Evolutionary conservation across 92 coral and sea anemone genomes (phyloP).

Genomic region (Epizoanthus fatuus): DNA sequence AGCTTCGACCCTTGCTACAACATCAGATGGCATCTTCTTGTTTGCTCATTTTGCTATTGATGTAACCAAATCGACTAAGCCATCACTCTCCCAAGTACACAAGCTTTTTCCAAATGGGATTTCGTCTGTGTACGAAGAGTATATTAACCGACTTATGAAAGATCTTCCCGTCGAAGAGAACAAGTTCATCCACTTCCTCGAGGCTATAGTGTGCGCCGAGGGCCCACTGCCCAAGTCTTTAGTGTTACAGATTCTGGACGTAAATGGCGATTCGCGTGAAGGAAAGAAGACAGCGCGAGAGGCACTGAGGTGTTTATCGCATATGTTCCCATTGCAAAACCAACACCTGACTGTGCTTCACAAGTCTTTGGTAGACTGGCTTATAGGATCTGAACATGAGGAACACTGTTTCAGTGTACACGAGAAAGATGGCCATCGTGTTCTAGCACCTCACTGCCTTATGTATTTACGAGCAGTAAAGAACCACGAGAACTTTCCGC

Average conservation of each 20-base stretch:
- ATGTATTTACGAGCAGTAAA: constrained; percentile 5
- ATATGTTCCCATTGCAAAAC: constrained; percentile 48
- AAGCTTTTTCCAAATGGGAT: constrained; percentile 45
- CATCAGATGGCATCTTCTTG: constrained; percentile 47
- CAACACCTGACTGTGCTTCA: constrained; percentile 53
- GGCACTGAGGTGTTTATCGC: constrained; percentile 22
- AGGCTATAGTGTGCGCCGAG: constrained; percentile 34
- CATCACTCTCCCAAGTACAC: constrained; percentile 12
- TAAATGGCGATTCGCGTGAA: constrained; percentile 30
- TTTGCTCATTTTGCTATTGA: constrained; percentile 33
- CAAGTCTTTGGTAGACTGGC: constrained; percentile 55
- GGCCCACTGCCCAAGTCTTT: constrained; percentile 38
- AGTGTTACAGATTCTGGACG: constrained; percentile 37
- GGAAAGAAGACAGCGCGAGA: constrained; percentile 18
- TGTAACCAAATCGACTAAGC: background rate
- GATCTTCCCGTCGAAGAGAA: constrained; percentile 13
- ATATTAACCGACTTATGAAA: constrained; percentile 31
- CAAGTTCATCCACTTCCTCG: constrained; percentile 38
- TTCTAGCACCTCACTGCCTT: constrained; percentile 13
- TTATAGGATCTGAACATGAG: constrained; percentile 19
- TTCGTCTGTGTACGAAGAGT: constrained; percentile 43
- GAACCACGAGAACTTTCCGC: constrained; percentile 10
- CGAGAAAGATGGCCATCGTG: constrained; percentile 15
- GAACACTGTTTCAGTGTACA: constrained; percentile 25
- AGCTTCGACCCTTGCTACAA: constrained; percentile 16